Evolutionary conservation across 2,797 vertebrate species (phyloP).

Genomic region (Coracias cyanogaster): DNA sequence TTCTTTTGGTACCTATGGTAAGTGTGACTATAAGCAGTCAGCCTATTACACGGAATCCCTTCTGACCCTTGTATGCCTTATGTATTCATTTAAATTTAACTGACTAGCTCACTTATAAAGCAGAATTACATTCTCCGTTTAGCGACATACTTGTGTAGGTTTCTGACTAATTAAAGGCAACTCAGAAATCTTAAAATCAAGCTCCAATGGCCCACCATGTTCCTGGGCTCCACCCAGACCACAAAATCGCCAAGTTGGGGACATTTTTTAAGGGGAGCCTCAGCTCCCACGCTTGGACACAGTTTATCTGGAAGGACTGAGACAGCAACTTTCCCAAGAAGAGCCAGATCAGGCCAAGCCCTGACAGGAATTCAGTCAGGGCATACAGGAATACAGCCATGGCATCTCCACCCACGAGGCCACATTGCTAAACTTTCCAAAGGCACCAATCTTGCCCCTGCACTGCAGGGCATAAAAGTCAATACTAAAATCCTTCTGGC

Average conservation of each 20-base stretch:
- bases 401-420: not conserved
- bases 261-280: not conserved
- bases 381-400: no score
- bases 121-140: not conserved
- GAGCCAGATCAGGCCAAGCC: not conserved
- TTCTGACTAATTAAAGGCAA: not conserved
- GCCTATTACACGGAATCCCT: not conserved
- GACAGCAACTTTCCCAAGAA: not conserved
- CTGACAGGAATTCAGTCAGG: not conserved
- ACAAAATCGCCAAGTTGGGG: rapidly evolving
- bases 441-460: no score
- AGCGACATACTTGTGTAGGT: not conserved
- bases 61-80: not conserved
- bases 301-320: not conserved
- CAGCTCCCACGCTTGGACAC: not conserved
- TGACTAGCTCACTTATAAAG: not conserved
- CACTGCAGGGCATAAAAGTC: not conserved
- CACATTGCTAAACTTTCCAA: rapidly evolving
- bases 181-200: not conserved
- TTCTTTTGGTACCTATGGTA: not conserved
- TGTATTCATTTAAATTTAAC: not conserved
- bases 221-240: not conserved
- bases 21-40: not conserved
- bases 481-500: not conserved
- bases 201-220: no score